A percentile compares a stretch with the other conserved stretches of the same genome.
Conservation (phyloP, 2,797 vertebrate genomes). For the Hippopotamyrus pictus region DNA sequence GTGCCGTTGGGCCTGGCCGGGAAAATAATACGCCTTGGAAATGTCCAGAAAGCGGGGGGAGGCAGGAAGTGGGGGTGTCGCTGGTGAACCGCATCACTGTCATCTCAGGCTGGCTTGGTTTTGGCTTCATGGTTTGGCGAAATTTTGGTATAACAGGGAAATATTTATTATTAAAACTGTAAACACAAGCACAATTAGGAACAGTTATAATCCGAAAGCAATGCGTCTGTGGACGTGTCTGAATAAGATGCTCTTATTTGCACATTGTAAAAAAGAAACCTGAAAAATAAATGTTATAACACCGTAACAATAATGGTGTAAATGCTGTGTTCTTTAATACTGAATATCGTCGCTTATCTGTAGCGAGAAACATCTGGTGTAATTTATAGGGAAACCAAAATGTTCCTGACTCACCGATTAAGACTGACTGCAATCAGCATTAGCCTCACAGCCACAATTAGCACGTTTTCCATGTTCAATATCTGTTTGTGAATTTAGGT, state of each 20-base stretch:
- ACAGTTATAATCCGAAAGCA: neutral
- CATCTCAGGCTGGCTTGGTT: neutral
- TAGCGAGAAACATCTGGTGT: neutral
- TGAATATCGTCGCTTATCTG: neutral
- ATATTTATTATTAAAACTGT: neutral
- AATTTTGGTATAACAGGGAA: neutral
- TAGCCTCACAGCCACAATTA: neutral
- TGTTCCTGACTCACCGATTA: neutral
- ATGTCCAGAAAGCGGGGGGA: neutral
- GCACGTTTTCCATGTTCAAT: neutral
- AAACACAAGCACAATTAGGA: neutral
- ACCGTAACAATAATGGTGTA: neutral
- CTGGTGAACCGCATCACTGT: neutral
- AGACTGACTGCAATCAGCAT: neutral
- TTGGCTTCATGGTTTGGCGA: neutral
- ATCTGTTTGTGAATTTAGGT: neutral
- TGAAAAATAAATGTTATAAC: neutral
- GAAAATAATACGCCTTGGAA: neutral
- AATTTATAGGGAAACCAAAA: neutral
- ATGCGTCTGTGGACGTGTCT: neutral
- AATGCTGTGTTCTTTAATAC: neutral
- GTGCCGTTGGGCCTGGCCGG: neutral
- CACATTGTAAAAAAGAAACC: neutral
- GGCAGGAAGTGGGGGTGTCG: constrained; percentile 30
- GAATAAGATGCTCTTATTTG: neutral